Conservation (phyloP, 2,797 vertebrate species). For the Anguilla pacifica region DNA sequence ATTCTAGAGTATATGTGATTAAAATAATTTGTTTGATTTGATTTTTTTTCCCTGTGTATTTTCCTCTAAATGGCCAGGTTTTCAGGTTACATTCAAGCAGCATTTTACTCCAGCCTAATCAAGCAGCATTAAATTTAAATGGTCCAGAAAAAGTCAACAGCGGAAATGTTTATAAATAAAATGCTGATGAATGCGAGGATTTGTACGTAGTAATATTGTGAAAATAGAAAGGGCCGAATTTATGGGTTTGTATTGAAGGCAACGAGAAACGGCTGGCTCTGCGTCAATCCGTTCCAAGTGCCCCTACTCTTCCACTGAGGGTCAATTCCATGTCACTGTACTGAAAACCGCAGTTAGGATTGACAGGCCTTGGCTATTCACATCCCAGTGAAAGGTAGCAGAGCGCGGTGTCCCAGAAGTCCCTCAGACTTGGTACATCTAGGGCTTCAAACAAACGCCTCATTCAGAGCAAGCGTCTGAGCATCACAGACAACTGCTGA, state of each 20-base stretch:
- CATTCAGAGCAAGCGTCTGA: background rate
- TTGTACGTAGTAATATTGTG: background rate
- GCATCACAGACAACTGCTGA: background rate
- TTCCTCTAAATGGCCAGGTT: background rate
- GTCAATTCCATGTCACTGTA: background rate
- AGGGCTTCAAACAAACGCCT: background rate
- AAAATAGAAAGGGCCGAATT: background rate
- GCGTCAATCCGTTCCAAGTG: background rate
- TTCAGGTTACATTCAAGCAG: background rate
- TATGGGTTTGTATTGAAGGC: background rate
- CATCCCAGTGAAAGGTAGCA: background rate
- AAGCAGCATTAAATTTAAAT: background rate
- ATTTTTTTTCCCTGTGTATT: background rate
- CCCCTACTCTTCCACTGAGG: background rate
- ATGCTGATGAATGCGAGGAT: background rate
- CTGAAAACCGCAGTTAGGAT: background rate
- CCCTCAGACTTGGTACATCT: background rate
- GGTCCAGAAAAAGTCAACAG: background rate
- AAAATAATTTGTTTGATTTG: no score
- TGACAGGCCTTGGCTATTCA: background rate
- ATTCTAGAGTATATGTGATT: no score
- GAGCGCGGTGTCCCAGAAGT: background rate
- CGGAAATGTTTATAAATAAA: background rate
- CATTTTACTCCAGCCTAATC: background rate
- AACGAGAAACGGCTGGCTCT: background rate